Base-by-base conservation (phyloP, 2,113 vertebrate species). In the Pycnonotus jocosus region DNA sequence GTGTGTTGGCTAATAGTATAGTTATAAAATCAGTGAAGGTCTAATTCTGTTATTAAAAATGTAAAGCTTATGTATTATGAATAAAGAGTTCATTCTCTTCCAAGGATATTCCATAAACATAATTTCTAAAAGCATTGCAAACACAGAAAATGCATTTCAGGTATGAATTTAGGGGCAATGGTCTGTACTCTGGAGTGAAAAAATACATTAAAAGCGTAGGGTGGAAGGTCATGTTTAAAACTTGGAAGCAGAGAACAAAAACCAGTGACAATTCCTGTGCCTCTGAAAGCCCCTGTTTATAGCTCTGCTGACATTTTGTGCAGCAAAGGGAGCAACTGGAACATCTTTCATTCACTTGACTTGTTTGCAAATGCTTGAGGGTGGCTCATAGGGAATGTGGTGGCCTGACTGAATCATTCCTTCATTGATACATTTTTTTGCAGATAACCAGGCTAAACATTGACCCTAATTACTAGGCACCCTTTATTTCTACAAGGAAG, bases 31-130 rank as follows among this genome's bases (percentile, higher is more conserved):
- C 95, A 86, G 81, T 93, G 95, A 97, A 96, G 95, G 94, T 95
- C 95, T 95, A 96, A 96, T 96, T 97, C 91, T 50, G 17, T 96
- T 97, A 97, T 97, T 97, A 97, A 98, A 98, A 97, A 96, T 97
- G 94, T 96, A 98, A 98, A 97, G 91, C 90, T 97, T 95, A 96
- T 96, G 87, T 95, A 93, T 97, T 97, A 98, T 94, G 89, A 94
- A 97, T 95, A 89, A 93, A 92, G 60, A 71, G 81, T 86, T 96
- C 91, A 19, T 97, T 97, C 91, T 95, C 79, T 94, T 86, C 57
- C 93, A 92, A 86, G 86, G 82, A 68, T 97, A 85, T 93, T 96
- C 90, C 94, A 94, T 95, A 96, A 97, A 98, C 88, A 96, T 96
- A 95, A 96, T 96, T 97, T 96, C 81, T 69, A 51, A 91, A 96